Evolutionary conservation across 2,113 vertebrate genomes (phyloP), one percentile per base, ranked within the genome.

Genomic region (Alosa alosa): DNA sequence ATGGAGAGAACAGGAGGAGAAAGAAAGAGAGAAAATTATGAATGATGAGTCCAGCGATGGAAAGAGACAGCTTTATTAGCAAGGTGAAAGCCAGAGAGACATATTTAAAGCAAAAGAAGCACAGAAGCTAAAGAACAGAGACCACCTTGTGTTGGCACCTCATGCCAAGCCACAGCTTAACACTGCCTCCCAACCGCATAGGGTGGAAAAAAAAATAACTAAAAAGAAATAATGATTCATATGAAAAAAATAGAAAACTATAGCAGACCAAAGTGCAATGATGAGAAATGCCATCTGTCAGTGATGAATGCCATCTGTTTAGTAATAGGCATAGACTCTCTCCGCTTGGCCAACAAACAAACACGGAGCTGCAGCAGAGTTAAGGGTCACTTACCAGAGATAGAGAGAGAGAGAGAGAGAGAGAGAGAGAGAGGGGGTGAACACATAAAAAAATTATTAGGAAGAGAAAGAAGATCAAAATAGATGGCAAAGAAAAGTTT

Each of bases 271-370:
- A 22, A 7, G 41, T 6, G 45, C 52, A 83, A 39, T 47, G 13
- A 83, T 83, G 39, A 84, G 85, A 84, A 44, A 72, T 49, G 83
- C 87, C 87, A 88, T 89, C 88, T 89, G 90, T 49, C 84, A 83
- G 82, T 87, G 87, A 88, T 81, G 82, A 81, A 68, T 45, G 55
- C 90, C 88, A 87, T 89, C 88, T 90, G 90, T 84, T 87, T 83
- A 57, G 82, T 75, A 84, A 84, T 22, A 49, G 85, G 41, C 85
- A 83, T 85, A 41, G 86, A 83, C 84, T 85, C 82, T 85, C 82
- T 81, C 60, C 78, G 41, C n/a, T 55, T 31, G 68, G 49, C 84
- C 86, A 86, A 87, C 82, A 89, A 88, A 86, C 87, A 87, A 84
- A 88, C 47, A 60, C 52, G 64, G 50, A 55, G 17, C 52, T 0